A percentile compares a stretch with the other conserved stretches of the same genome.
Conservation (phyloP, 2,113 vertebrate genomes). For the Copsychus sechellarum region DNA sequence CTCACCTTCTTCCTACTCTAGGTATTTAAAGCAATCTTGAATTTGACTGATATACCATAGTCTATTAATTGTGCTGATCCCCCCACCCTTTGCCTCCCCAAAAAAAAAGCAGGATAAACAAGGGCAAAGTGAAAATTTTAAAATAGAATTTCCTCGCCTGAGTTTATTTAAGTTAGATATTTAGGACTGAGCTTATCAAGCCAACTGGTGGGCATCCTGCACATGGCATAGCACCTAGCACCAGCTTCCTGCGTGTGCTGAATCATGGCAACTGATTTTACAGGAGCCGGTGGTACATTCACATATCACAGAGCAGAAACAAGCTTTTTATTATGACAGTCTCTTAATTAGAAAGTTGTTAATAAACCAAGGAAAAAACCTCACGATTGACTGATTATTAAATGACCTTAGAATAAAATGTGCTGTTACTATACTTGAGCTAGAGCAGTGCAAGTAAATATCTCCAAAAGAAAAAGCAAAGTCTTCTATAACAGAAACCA, state of each 20-base stretch:
- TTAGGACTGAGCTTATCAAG: slow-evolving; percentile 32
- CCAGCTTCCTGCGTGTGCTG: background rate
- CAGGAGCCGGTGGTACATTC: background rate
- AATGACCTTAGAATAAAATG: background rate
- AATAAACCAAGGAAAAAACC: background rate
- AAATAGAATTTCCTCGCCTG: slow-evolving; percentile 2
- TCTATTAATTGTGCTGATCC: background rate
- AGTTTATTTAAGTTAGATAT: slow-evolving; percentile 33
- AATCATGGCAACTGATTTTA: slow-evolving; percentile 32
- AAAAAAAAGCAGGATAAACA: slow-evolving; percentile 23
- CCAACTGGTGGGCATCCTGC: slow-evolving; percentile 26
- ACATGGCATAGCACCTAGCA: slow-evolving; percentile 21
- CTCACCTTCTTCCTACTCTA: slow-evolving; percentile 60
- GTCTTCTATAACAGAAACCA: slow-evolving; percentile 62
- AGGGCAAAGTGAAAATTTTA: background rate
- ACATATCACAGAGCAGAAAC: background rate
- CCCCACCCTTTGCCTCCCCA: background rate
- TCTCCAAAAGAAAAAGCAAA: slow-evolving; percentile 55
- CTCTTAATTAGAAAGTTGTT: background rate
- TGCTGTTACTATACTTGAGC: background rate
- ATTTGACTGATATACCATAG: background rate
- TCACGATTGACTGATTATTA: background rate
- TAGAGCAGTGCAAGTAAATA: slow-evolving; percentile 42
- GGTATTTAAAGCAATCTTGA: slow-evolving; percentile 38
- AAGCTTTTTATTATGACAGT: background rate